phyloP scores from a whole-genome alignment of 2,113 vertebrate species.

The Thunnus maccoyii region DNA sequence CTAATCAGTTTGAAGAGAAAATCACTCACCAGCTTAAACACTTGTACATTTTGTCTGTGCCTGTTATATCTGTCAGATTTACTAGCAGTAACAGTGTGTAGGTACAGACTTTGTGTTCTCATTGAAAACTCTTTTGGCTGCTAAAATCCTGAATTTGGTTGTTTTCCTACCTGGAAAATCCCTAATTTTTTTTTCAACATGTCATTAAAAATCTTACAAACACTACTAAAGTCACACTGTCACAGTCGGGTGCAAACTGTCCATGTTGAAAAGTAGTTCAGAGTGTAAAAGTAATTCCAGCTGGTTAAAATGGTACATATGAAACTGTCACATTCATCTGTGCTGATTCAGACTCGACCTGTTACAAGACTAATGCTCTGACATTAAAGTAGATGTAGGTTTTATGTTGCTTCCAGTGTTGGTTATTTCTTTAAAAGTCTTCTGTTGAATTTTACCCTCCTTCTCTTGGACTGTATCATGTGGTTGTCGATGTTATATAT shows the following conservation, averaged over 20 bases:
- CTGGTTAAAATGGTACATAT: not conserved
- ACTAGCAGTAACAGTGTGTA: not conserved
- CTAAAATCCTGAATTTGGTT: not conserved
- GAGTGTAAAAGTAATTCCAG: not conserved
- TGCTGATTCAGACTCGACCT: slow-evolving; percentile 8
- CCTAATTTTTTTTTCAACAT: not conserved
- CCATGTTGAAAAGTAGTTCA: not conserved
- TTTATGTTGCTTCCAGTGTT: slow-evolving; percentile 44
- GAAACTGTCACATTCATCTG: not conserved
- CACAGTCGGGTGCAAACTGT: not conserved
- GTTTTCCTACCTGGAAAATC: not conserved
- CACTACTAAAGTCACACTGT: slow-evolving; percentile 38
- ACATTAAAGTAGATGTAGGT: slow-evolving; percentile 15
- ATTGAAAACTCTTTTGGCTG: not conserved
- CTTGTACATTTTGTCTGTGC: not conserved
- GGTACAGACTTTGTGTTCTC: not conserved
- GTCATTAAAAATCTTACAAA: slow-evolving; percentile 16
- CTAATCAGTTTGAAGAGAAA: not conserved
- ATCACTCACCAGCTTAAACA: slow-evolving; percentile 21
- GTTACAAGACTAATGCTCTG: not conserved
- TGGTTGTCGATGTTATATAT: slow-evolving; percentile 60
- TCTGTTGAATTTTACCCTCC: slow-evolving; percentile 18
- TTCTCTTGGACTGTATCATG: slow-evolving; percentile 46
- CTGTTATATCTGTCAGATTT: slow-evolving; percentile 13
- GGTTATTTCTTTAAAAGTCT: slow-evolving; percentile 12